Conservation (phyloP, 2,113 vertebrate genomes). For the Mustela nigripes region DNA sequence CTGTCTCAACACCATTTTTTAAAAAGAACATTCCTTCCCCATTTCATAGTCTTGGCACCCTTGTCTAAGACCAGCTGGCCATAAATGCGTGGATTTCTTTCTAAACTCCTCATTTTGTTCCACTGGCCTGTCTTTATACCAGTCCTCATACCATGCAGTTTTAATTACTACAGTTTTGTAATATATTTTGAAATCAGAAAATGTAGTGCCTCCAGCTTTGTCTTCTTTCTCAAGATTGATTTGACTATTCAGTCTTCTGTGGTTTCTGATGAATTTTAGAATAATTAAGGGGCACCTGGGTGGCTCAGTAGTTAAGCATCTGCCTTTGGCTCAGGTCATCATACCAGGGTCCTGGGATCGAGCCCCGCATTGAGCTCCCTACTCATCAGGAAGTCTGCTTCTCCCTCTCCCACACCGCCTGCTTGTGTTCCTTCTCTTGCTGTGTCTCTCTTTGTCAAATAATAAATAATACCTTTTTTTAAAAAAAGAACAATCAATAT, state of each 20-base stretch:
- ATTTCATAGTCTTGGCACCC: not conserved
- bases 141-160: not conserved
- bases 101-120: not conserved
- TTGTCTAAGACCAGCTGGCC: not conserved
- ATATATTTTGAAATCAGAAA: not conserved
- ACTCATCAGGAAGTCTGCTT: too few relatives aligned
- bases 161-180: not conserved
- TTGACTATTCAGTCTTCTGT: not conserved
- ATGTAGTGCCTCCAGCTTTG: not conserved
- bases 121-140: not conserved
- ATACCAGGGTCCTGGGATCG: too few relatives aligned
- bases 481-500: slow-evolving; percentile 11
- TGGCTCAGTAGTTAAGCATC: too few relatives aligned
- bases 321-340: too few relatives aligned
- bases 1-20: not conserved
- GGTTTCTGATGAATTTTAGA: not conserved
- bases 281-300: too few relatives aligned
- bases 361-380: too few relatives aligned
- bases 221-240: not conserved
- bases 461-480: too few relatives aligned
- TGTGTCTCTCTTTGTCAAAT: too few relatives aligned
- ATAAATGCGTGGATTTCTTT: not conserved
- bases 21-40: not conserved
- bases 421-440: too few relatives aligned
- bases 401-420: too few relatives aligned